Base-by-base conservation (phyloP, 1,140 invertebrate species). In the Papilio glaucus region DNA sequence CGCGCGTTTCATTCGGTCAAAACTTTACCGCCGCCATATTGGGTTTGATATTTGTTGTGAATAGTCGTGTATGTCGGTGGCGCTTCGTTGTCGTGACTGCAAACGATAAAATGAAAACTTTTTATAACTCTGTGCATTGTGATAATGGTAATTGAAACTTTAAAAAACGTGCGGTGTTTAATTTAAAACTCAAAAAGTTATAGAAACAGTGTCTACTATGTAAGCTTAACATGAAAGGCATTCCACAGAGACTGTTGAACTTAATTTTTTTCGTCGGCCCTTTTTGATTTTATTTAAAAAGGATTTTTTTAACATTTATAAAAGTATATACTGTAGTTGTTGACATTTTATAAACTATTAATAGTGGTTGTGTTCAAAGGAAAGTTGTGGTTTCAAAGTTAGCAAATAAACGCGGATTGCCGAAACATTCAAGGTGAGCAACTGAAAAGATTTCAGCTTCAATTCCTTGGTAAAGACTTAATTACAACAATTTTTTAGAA, bases 201-300 rank as follows among this genome's bases (percentile, higher is more conserved):
- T 73, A 79, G 72, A 74, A 73, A 65, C 77, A 72, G 67, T 81
- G 76, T 73, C 75, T 70, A 78, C 77, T 80, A 77, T 80, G 78
- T 81, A 76, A 77, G 83, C 79, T 90, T 57, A 69, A 49, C 12
- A 33, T 85, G 83, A 90, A 90, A 90, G 85, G 88, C 90, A 92
- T 92, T 92, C 90, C 90, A 85, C 68, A 76, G 84, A 89, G 90
- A 87, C 85, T 92, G 83, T 92, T 92, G 90, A 92, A 92, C 90
- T 89, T 90, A 78, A 83, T 74, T 88, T 89, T 89, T 87, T 89
- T 85, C 76, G 77, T 81, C 88, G 81, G 83, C 81, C 84, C 81
- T 89, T 90, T 92, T 92, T 85, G 83, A 87, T 86, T 85, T 81
- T 80, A 85, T 84, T 87, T 75, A 81, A 81, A 80, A 81, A 86